Base-by-base conservation (phyloP, 2,888 invertebrate species). In the Agriopis leucophaearia region DNA sequence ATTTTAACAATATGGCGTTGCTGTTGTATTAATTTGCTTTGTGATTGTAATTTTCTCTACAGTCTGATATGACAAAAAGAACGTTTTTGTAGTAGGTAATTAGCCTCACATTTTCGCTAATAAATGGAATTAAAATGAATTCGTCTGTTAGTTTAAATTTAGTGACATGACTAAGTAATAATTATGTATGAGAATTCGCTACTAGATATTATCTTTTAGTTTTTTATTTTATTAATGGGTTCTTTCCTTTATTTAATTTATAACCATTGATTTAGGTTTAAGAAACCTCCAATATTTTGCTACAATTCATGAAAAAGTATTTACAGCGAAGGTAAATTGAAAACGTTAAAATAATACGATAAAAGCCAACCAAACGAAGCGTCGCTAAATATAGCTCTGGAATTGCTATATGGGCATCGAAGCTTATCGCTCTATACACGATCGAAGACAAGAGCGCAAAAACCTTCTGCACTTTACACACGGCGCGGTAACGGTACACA, bases 351-450 rank as follows among this genome's bases (percentile, higher is more conserved):
- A 78, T 79, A 75, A 79, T 77, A 70, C 68, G 78, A 79, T 80
- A 80, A 80, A 81, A 81, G 76, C 81, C 78, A 81, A 79, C 81
- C 79, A 87, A 87, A 86, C 85, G 84, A 86, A 85, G 86, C 86
- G 83, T 73, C 83, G 84, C 89, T 90, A 88, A 90, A 91, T 90
- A 90, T 88, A 89, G 88, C 85, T 76, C 78, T 77, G 85, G 87
- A 86, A 84, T 84, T 85, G 81, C 80, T 85, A 77, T 83, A 84
- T 84, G 88, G 80, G 86, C 91, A 89, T 80, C 86, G 83, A 78
- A 91, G 90, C 92, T 86, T 91, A 90, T 92, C 92, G 89, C 81
- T 86, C 82, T 81, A 85, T 85, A 88, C 87, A 84, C 83, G 86
- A 87, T 86, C 82, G 85, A 86, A 88, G 86, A 87, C 78, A 78